Evolutionary conservation across 2,888 invertebrate species (phyloP), one percentile per base, ranked within the genome.

Genomic region (Imbricaverruca yamaguchii): DNA sequence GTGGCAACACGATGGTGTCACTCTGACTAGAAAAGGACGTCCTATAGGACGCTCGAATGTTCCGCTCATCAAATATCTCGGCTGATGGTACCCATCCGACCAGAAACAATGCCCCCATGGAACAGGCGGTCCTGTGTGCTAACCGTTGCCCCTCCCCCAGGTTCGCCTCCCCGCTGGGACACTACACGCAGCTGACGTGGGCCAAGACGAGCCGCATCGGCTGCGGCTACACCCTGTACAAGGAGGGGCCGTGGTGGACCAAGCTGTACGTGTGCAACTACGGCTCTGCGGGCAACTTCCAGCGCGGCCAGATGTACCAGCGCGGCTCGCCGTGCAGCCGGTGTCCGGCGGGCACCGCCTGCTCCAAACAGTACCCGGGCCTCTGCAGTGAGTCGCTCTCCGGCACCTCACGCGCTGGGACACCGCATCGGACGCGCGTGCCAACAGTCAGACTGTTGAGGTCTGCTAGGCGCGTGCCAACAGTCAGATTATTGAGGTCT

Each of bases 181-280:
- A 88, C 83, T 89, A 88, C 84, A 88, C 87, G 0, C 87, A 96
- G 94, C 90, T 96, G 88, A 92, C 95, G 81, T 96, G 96, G 96
- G 93, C 93, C 82, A 92, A 93, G 86, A 94, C 95, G 18, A 92
- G 92, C 86, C 90, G 92, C 84, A 91, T 96, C 81, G 96, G 96
- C 82, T 96, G 96, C 86, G 96, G 96, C 57, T 95, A 91, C 87
- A 91, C 94, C 0, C 93, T 92, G 88, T 96, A 93, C 88, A 92
- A 92, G 86, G 93, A 94, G 85, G 87, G 86, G 12, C 81, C 82
- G 23, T 93, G 94, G 84, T 94, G 93, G 87, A 93, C 93, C 84
- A 94, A 93, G 87, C 90, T 93, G 82, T 94, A 93, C 88, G 92
- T 94, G 81, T 94, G 94, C 89, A 94, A 94, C 89, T 94, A 94